Evolutionary conservation across 2,113 vertebrate genomes (phyloP).

Genomic region (Parus major): DNA sequence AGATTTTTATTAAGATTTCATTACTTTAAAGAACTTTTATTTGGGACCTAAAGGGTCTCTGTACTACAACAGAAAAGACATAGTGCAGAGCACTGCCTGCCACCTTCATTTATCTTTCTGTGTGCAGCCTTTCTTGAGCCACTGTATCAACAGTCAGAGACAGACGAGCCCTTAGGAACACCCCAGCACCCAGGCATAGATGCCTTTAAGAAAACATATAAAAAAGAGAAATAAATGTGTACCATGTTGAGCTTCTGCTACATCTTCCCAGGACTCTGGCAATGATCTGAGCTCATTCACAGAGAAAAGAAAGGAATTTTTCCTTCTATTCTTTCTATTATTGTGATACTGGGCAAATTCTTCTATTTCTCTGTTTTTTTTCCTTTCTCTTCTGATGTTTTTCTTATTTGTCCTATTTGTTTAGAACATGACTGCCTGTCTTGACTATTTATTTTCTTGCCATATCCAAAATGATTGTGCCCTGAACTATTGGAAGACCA

Average conservation of each 20-base stretch:
- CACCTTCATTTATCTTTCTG: background rate
- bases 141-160: background rate
- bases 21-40: background rate
- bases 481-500: background rate
- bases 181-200: background rate
- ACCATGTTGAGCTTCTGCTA: background rate
- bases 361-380: background rate
- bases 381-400: background rate
- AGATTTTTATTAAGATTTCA: slow-evolving; percentile 24
- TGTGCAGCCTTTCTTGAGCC: background rate
- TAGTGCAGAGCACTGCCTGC: background rate
- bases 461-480: background rate
- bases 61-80: background rate
- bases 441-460: background rate
- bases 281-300: background rate
- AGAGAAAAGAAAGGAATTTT: background rate
- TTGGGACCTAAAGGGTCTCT: background rate
- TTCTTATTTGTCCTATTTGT: background rate
- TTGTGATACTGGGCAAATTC: background rate
- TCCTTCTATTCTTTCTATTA: background rate
- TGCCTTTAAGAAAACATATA: background rate
- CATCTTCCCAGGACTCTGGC: background rate
- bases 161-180: background rate
- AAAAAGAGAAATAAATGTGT: background rate
- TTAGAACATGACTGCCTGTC: background rate